These are phyloP conservation scores for Sphaerodactylus townsendi DNA, from an alignment of 2,113 vertebrate species.

Conservation along the genomic window DNA sequence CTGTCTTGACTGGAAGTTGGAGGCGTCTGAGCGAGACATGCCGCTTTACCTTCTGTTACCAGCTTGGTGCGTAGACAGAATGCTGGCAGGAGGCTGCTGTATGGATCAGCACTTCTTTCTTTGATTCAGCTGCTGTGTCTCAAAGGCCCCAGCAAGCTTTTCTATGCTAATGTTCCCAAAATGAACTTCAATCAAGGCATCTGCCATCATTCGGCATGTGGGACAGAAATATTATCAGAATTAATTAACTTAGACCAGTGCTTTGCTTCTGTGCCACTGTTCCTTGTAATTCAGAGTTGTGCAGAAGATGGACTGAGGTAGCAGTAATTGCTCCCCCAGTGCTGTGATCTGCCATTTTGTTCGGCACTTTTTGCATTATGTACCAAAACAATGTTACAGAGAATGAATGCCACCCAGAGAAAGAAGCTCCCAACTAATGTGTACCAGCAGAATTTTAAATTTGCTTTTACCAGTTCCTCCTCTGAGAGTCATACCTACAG, in stretches of 20 bases:
- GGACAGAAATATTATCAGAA: conserved; percentile 25
- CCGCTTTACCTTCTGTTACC: conserved; percentile 31
- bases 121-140: conserved; percentile 30
- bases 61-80: conserved; percentile 1
- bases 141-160: conserved; percentile 35
- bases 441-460: conserved; percentile 14
- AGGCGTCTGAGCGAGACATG: conserved; percentile 10
- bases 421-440: background rate
- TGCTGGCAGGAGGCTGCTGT: background rate
- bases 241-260: conserved; percentile 33
- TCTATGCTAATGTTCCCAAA: conserved; percentile 43
- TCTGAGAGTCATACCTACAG: background rate
- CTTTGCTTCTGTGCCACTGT: background rate
- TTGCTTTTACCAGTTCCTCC: background rate
- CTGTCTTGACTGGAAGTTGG: conserved; percentile 8
- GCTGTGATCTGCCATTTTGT: conserved; percentile 12
- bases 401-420: background rate
- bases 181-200: conserved; percentile 38
- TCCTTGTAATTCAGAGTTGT: conserved; percentile 3
- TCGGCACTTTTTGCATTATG: conserved; percentile 17
- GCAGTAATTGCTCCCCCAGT: conserved; percentile 17
- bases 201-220: conserved; percentile 31
- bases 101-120: background rate
- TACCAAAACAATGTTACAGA: background rate
- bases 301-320: conserved; percentile 6